Percentiles rank a stretch among this genome's conserved stretches.
Conservation (phyloP, 2,797 vertebrate genomes). For the Vipera latastei region DNA sequence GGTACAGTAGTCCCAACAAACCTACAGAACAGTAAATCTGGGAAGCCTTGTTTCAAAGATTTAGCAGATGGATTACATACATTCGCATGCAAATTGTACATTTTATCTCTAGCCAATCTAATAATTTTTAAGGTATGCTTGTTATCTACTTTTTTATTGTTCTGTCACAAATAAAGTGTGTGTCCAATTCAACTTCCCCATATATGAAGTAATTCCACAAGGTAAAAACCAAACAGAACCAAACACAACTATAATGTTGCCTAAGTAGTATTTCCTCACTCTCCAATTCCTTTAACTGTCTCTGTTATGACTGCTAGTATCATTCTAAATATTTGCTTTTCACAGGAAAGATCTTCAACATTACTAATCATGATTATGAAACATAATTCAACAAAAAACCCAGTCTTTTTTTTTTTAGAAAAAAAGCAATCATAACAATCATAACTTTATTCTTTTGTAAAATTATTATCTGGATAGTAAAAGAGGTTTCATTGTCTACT, state of each 20-base stretch:
- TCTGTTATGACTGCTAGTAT: neutral
- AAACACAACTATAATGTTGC: neutral
- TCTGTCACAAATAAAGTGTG: neutral
- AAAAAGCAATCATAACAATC: neutral
- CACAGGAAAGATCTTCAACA: neutral
- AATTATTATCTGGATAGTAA: conserved; percentile 3
- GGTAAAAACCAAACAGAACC: neutral
- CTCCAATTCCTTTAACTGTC: neutral
- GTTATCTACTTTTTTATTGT: neutral
- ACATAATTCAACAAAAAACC: neutral
- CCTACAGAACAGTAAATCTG: neutral
- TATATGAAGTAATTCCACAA: neutral
- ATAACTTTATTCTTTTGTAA: neutral
- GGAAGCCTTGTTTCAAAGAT: neutral
- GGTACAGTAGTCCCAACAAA: neutral
- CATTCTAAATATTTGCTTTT: neutral
- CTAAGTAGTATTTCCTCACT: conserved; percentile 8
- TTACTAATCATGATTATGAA: neutral
- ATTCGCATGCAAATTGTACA: neutral
- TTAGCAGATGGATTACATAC: neutral
- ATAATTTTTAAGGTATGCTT: neutral
- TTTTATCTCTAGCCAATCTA: neutral
- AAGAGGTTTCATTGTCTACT: neutral
- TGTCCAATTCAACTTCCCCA: neutral
- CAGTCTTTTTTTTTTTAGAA: neutral